Conservation (phyloP, 2,797 vertebrate species). For the Sciaenops ocellatus region DNA sequence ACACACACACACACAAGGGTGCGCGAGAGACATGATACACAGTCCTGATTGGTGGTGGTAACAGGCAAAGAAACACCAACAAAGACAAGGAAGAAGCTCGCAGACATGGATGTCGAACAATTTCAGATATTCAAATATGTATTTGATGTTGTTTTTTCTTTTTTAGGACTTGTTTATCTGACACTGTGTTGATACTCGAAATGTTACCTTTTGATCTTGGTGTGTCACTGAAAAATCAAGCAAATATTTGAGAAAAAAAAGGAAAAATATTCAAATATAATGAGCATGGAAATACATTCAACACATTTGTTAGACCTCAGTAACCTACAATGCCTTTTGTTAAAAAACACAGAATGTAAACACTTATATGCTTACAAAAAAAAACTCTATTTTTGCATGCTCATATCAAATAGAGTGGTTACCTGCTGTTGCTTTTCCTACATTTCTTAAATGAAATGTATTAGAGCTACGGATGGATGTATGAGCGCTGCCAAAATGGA, state of each 20-base stretch:
- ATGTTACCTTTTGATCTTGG: no score
- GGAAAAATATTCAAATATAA: no score
- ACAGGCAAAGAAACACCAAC: neutral
- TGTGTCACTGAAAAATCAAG: no score
- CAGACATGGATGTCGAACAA: neutral
- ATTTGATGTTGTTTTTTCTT: no score
- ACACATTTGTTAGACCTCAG: neutral
- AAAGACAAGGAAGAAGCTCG: neutral
- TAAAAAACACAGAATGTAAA: neutral
- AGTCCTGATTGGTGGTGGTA: neutral
- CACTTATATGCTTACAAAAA: no score
- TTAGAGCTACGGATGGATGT: conserved; percentile 8
- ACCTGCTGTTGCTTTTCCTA: neutral
- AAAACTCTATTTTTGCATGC: no score
- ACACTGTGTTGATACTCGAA: no score
- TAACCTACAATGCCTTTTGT: neutral
- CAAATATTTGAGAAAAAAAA: no score
- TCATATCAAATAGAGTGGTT: neutral
- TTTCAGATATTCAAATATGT: neutral
- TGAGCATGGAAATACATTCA: neutral
- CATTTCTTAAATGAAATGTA: conserved; percentile 14
- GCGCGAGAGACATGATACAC: no score
- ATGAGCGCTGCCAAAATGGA: conserved; percentile 20
- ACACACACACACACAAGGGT: no score
- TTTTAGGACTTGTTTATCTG: no score